These are phyloP conservation scores for Daktulosphaira vitifoliae DNA, from an alignment of 1,140 invertebrate genomes.

Conservation along the genomic window DNA sequence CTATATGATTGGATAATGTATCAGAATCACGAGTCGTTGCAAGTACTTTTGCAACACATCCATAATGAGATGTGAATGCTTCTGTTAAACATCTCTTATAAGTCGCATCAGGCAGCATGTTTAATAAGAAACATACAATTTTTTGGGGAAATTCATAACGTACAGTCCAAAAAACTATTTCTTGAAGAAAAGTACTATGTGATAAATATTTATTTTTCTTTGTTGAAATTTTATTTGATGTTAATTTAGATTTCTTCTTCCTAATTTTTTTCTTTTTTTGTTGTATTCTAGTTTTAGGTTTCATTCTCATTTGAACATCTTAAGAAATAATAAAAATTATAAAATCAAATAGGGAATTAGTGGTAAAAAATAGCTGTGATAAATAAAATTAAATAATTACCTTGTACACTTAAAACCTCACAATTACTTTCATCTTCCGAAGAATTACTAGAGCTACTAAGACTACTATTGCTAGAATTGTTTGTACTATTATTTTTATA, in stretches of 20 bases:
- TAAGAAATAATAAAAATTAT: too few species aligned
- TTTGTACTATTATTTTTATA: too few species aligned
- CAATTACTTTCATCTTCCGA: neutral
- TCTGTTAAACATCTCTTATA: conserved; percentile 88
- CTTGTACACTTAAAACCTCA: conserved; percentile 3
- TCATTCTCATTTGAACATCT: too few species aligned
- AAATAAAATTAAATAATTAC: neutral
- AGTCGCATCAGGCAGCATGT: conserved; percentile 88
- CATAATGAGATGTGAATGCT: conserved; percentile 93
- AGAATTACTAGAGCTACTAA: conserved; percentile 5
- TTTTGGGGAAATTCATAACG: conserved; percentile 96
- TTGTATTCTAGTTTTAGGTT: too few species aligned
- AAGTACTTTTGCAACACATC: conserved; percentile 82
- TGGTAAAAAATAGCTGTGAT: too few species aligned
- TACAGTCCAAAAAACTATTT: conserved; percentile 96
- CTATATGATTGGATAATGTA: conserved; percentile 85
- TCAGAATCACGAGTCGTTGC: conserved; percentile 77
- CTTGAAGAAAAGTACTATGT: conserved; percentile 84
- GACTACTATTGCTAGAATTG: neutral
- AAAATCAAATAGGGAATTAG: too few species aligned
- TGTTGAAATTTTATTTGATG: neutral
- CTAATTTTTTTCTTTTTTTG: too few species aligned
- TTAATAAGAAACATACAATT: conserved; percentile 87
- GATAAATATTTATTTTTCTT: conserved; percentile 52
- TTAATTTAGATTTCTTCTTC: too few species aligned